Evolutionary conservation across 2,888 invertebrate genomes (phyloP), one percentile per base, ranked within the genome.

Genomic region (Bellardia bayeri): DNA sequence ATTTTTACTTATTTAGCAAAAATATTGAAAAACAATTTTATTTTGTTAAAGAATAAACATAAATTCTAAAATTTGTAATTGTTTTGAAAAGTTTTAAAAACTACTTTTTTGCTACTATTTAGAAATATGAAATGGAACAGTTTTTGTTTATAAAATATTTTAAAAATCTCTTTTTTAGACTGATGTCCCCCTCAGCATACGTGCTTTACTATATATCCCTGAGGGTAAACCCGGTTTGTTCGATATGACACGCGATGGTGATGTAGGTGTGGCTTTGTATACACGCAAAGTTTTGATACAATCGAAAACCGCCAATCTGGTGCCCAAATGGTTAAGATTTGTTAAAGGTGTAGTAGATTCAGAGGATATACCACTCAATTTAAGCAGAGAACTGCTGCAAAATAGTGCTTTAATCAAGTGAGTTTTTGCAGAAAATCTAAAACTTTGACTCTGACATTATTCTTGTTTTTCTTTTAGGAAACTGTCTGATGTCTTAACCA

Each of bases 261-360:
- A 97, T 89, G 95, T 96, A 0, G 98, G 98, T 2, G 96, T 99
- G 0, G 96, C 98, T 0, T 94, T 99, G 14, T 99, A 99, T 93
- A 97, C 98, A 6, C 95, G 98, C 69, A 98, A 98, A 94, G 97
- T 99, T 79, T 95, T 99, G 86, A 99, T 99, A 88, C 98, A 99
- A 94, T 97, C 96, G 91, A 97, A 97, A 92, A 97, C 98, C 0
- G 98, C 98, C 85, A 97, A 98, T 91, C 95, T 99, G 89, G 94
- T 99, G 88, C 99, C 99, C 0, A 98, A 98, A 92, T 99, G 99
- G 98, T 94, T 99, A 90, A 95, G 99, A 90, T 99, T 99, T 94
- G 95, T 99, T 3, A 98, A 98, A 95, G 99, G 99, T 92, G 99
- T 99, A 45, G 98, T 99, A 16, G 99, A 99, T 94, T 99, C 98